A percentile compares a stretch with the other conserved stretches of the same genome.
Evolutionary conservation across 2,888 invertebrate species (phyloP).

Genomic region (Poecilus cupreus): DNA sequence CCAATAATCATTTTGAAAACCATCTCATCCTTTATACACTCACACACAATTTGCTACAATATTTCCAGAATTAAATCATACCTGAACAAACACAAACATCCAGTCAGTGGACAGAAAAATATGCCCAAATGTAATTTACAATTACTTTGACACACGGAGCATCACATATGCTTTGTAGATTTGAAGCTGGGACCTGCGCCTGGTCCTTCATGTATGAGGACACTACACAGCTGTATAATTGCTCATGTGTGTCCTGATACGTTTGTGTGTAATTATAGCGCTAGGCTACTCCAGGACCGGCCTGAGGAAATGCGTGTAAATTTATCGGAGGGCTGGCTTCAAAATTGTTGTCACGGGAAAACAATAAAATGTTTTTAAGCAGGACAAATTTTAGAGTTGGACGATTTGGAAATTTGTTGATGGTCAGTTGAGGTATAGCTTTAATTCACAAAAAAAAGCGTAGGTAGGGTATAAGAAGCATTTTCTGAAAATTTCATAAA

Average conservation of each 20-base stretch:
- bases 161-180: neutral
- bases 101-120: neutral
- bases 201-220: neutral
- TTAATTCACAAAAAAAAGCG: no score
- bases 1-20: neutral
- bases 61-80: neutral
- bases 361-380: no score
- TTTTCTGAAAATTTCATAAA: no score
- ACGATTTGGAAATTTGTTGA: no score
- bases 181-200: neutral
- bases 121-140: slow-evolving; percentile 29
- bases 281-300: neutral
- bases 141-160: slow-evolving; percentile 46
- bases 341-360: no score
- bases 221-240: slow-evolving; percentile 31
- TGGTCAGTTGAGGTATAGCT: no score
- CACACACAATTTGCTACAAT: neutral
- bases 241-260: neutral
- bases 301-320: no score
- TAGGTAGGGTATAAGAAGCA: no score
- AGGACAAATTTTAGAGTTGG: no score
- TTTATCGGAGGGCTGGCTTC: no score
- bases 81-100: neutral
- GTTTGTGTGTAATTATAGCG: neutral
- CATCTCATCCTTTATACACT: neutral